Percentiles rank a stretch among this genome's conserved stretches.
phyloP scores from a whole-genome alignment of 2,888 invertebrate species.

The Eristalis arbustorum region DNA sequence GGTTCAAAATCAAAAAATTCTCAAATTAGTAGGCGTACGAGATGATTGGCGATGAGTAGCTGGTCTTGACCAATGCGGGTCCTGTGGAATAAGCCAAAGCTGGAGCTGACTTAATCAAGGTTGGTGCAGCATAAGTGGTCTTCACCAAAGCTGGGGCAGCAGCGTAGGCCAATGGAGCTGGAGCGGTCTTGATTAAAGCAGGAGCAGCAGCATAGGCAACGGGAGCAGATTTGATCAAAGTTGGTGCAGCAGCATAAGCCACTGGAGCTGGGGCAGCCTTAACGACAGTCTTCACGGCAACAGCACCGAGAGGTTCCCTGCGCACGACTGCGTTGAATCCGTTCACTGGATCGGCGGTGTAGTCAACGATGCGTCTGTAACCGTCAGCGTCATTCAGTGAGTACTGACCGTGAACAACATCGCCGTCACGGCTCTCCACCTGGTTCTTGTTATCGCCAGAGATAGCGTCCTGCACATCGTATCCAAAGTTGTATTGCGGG shows the following conservation, averaged over 20 bases:
- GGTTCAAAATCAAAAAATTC: background rate
- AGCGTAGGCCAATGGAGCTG: conserved; percentile 36
- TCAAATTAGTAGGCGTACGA: conserved; percentile 76
- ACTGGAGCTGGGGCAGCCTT: background rate
- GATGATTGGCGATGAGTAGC: conserved; percentile 77
- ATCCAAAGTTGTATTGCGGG: conserved; percentile 81
- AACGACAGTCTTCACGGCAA: conserved; percentile 51
- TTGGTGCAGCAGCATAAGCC: conserved; percentile 37
- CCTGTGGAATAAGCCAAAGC: conserved; percentile 1
- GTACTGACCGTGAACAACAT: conserved; percentile 81
- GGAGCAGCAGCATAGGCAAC: conserved; percentile 41
- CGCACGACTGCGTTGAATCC: conserved; percentile 82
- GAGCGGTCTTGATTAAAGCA: conserved; percentile 24
- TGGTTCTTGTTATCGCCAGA: conserved; percentile 82
- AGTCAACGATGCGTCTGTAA: conserved; percentile 81
- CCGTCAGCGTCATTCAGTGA: conserved; percentile 82
- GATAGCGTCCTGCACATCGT: conserved; percentile 80
- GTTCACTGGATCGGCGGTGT: conserved; percentile 81
- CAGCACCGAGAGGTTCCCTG: conserved; percentile 78
- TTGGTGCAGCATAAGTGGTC: conserved; percentile 15
- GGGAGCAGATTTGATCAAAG: conserved; percentile 31
- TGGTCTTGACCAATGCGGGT: conserved; percentile 76
- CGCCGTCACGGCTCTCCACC: conserved; percentile 81
- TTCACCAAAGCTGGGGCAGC: background rate
- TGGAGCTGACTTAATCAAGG: conserved; percentile 15